A percentile compares a stretch with the other conserved stretches of the same genome.
Conservation (phyloP, 2,797 vertebrate genomes). For the Champsocephalus esox region DNA sequence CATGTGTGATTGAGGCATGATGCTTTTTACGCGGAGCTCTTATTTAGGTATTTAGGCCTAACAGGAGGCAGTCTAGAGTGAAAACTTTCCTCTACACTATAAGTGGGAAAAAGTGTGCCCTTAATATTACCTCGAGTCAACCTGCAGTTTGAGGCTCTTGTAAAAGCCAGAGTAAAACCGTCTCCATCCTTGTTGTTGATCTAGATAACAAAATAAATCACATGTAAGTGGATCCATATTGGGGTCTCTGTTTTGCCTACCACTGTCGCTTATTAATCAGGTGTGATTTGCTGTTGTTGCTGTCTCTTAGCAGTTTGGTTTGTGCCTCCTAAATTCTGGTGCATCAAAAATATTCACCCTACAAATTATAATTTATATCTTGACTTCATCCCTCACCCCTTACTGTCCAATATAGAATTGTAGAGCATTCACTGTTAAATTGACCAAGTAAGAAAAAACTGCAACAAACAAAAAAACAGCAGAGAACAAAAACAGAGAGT, state of each 20-base stretch:
- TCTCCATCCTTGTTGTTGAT: slow-evolving; percentile 39
- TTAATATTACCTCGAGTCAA: slow-evolving; percentile 63
- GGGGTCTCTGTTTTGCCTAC: slow-evolving; percentile 43
- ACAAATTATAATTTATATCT: slow-evolving; percentile 42
- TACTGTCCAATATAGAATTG: slow-evolving; percentile 19
- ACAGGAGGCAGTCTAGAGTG: slow-evolving; percentile 21
- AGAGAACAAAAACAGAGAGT: slow-evolving; percentile 15
- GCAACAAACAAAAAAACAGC: slow-evolving; percentile 1
- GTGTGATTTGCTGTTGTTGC: slow-evolving; percentile 37
- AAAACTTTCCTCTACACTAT: slow-evolving; percentile 51
- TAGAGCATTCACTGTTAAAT: slow-evolving; percentile 24
- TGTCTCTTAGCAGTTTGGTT: slow-evolving; percentile 11
- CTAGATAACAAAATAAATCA: slow-evolving; percentile 47
- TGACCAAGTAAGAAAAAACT: slow-evolving; percentile 71
- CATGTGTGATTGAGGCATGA: slow-evolving; percentile 29
- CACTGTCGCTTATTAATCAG: slow-evolving; percentile 49
- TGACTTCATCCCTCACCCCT: slow-evolving; percentile 25
- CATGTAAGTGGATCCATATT: slow-evolving; percentile 46
- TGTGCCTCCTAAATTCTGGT: slow-evolving; percentile 27
- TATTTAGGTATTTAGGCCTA: slow-evolving; percentile 46
- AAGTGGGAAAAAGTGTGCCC: slow-evolving; percentile 55
- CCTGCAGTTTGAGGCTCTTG: slow-evolving; percentile 33
- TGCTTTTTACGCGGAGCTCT: slow-evolving; percentile 28
- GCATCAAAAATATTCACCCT: slow-evolving; percentile 39
- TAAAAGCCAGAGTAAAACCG: slow-evolving; percentile 39